Evolutionary conservation across 2,888 invertebrate genomes (phyloP).

Genomic region (Sinohyriopsis cumingii): DNA sequence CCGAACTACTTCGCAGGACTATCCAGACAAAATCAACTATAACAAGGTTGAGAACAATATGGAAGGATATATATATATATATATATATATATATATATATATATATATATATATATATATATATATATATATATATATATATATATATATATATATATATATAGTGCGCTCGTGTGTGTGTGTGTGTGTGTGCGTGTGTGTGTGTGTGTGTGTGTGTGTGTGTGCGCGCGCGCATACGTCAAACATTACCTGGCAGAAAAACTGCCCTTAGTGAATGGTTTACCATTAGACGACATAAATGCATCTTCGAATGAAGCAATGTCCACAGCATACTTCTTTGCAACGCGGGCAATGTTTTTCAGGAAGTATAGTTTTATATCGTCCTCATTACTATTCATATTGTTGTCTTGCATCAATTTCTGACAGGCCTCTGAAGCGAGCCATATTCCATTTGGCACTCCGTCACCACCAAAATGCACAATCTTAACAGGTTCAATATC

Average conservation of each 20-base stretch:
- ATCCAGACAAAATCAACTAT: too few species aligned
- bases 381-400: too few species aligned
- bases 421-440: constrained; percentile 35
- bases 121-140: too few species aligned
- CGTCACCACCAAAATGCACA: constrained; percentile 47
- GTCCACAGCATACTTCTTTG: constrained; percentile 29
- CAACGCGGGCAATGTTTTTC: not conserved
- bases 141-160: too few species aligned
- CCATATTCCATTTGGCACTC: constrained; percentile 43
- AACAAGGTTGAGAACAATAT: too few species aligned
- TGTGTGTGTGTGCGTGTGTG: too few species aligned
- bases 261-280: constrained; percentile 1
- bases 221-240: not conserved
- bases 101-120: too few species aligned
- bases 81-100: too few species aligned
- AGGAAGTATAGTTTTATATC: too few species aligned
- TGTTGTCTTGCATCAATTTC: constrained; percentile 12
- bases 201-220: not conserved
- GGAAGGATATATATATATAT: too few species aligned
- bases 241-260: constrained; percentile 9
- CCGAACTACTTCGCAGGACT: too few species aligned
- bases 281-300: constrained; percentile 17
- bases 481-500: constrained; percentile 32
- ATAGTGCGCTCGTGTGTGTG: too few species aligned
- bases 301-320: constrained; percentile 63